Evolutionary conservation across 2,888 invertebrate species (phyloP).

Genomic region (Acanthosoma haemorrhoidale): DNA sequence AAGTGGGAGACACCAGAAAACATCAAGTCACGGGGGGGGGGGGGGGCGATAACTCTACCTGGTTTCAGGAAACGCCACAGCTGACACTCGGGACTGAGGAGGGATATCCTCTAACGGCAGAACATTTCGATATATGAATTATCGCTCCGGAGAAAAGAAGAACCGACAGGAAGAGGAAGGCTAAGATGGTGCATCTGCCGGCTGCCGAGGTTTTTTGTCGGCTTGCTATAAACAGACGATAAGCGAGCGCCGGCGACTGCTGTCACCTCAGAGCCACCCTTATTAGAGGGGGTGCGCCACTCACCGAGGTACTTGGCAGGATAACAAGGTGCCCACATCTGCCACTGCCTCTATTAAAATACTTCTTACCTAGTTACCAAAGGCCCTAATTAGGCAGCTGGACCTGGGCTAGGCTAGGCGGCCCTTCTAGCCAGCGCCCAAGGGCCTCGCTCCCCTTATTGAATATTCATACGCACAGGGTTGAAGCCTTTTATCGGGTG

Average conservation of each 20-base stretch:
- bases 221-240: constrained; percentile 4
- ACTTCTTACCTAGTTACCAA: constrained; percentile 23
- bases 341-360: constrained; percentile 21
- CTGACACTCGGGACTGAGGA: no score
- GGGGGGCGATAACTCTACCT: no score
- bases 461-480: not conserved
- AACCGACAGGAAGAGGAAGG: not conserved
- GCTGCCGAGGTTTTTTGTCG: constrained; percentile 1
- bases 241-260: no score
- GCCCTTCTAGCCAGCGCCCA: not conserved
- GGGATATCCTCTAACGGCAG: no score
- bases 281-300: constrained; percentile 3
- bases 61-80: no score
- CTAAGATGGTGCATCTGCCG: constrained; percentile 11
- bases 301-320: constrained; percentile 9
- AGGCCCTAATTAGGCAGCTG: constrained; percentile 17
- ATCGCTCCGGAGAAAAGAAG: not conserved
- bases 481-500: not conserved
- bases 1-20: no score
- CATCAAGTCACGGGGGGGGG: no score
- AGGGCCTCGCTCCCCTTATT: not conserved
- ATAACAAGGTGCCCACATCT: constrained; percentile 17
- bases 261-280: constrained; percentile 23
- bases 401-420: no score
- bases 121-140: not conserved